Conservation (phyloP, 2,113 vertebrate species). For the Formicarius rufipectus region DNA sequence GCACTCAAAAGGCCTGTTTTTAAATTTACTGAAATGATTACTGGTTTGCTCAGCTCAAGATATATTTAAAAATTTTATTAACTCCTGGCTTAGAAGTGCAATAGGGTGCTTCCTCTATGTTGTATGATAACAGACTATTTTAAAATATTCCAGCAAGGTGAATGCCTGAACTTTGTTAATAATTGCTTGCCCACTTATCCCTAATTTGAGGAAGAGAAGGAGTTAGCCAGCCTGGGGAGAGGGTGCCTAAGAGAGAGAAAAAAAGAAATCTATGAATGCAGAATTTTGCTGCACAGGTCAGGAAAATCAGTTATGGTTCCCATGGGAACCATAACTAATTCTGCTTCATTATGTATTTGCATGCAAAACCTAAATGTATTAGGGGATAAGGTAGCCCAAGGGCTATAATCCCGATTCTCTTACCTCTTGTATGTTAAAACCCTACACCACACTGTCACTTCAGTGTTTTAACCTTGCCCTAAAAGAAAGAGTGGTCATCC, state of each 20-base stretch:
- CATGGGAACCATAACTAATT: constrained; percentile 62
- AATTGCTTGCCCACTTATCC: neutral
- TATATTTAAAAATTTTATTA: neutral
- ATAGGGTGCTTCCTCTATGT: neutral
- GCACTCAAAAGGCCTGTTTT: neutral
- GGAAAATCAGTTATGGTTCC: constrained; percentile 63
- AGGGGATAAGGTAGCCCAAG: neutral
- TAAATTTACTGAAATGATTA: neutral
- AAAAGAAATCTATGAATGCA: neutral
- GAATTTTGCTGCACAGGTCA: constrained; percentile 48
- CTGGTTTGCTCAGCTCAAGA: neutral
- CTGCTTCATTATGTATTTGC: constrained; percentile 30
- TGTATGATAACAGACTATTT: neutral
- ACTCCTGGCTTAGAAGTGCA: neutral
- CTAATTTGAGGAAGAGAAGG: neutral
- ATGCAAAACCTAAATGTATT: neutral
- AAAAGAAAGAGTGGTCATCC: neutral
- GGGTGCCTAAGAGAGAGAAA: neutral
- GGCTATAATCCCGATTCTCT: neutral
- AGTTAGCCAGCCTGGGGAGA: neutral
- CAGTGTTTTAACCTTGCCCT: neutral
- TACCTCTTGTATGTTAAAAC: neutral
- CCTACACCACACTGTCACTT: neutral
- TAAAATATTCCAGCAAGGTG: neutral
- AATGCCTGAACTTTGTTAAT: neutral